Conservation (phyloP, 2,888 invertebrate genomes). For the Noctua fimbriata region DNA sequence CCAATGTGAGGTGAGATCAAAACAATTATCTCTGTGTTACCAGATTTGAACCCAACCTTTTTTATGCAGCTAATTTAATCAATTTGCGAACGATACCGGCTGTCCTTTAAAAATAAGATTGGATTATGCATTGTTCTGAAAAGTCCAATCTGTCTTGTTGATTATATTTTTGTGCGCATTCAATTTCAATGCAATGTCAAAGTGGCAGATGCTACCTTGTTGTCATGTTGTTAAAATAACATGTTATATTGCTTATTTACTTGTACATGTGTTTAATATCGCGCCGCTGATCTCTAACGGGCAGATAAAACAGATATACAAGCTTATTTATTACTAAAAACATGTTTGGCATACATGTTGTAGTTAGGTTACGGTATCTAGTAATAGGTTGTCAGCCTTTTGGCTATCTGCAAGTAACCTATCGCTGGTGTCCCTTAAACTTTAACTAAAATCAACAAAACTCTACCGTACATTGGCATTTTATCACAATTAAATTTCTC, state of each 20-base stretch:
- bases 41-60: slow-evolving; percentile 80
- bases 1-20: slow-evolving; percentile 78
- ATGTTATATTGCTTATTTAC: slow-evolving; percentile 21
- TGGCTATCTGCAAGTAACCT: slow-evolving; percentile 15
- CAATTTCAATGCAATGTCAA: slow-evolving; percentile 54
- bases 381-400: slow-evolving; percentile 9
- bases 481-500: slow-evolving; percentile 10
- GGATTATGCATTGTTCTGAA: slow-evolving; percentile 69
- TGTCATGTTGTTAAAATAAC: slow-evolving; percentile 21
- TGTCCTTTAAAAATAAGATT: slow-evolving; percentile 70
- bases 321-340: slow-evolving; percentile 38
- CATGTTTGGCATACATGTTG: slow-evolving; percentile 40
- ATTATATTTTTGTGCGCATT: slow-evolving; percentile 57
- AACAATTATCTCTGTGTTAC: slow-evolving; percentile 87
- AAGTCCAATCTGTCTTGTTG: slow-evolving; percentile 61
- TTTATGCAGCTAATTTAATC: slow-evolving; percentile 82
- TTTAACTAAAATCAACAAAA: slow-evolving; percentile 8
- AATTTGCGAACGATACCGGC: slow-evolving; percentile 82
- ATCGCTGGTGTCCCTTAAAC: background rate
- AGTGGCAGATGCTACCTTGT: slow-evolving; percentile 29
- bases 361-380: slow-evolving; percentile 13
- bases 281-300: slow-evolving; percentile 31
- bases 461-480: background rate
- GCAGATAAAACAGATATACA: slow-evolving; percentile 20
- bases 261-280: slow-evolving; percentile 22